Conservation (phyloP, 64 coral and sea anemone species). For the Actinia tenebrosa region DNA sequence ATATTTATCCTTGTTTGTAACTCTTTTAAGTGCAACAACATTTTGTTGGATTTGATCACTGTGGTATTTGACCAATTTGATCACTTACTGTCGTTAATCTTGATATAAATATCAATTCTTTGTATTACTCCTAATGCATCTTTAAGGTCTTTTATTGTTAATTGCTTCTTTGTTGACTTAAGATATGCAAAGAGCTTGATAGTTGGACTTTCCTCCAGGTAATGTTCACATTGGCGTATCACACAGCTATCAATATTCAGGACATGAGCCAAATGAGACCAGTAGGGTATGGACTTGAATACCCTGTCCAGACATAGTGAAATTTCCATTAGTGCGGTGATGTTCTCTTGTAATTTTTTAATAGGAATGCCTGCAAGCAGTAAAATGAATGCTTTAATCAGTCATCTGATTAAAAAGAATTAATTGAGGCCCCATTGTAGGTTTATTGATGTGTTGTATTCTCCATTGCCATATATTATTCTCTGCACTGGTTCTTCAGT, state of each 20-base stretch:
- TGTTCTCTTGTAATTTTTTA: neutral
- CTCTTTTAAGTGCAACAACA: no score
- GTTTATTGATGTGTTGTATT: no score
- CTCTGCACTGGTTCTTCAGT: no score
- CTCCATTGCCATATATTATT: no score
- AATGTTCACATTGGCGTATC: neutral
- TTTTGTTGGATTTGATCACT: no score
- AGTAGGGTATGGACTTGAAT: neutral
- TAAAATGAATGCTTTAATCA: no score
- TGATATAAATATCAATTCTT: neutral
- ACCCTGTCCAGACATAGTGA: neutral
- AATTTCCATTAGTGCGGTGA: neutral
- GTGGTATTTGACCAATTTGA: no score
- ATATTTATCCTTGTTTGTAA: no score
- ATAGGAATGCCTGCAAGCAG: neutral
- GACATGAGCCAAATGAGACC: neutral
- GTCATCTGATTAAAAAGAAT: no score
- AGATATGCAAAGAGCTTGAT: neutral
- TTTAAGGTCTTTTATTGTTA: neutral
- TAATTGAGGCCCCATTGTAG: no score
- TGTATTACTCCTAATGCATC: neutral
- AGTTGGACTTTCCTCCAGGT: neutral
- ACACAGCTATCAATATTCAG: neutral
- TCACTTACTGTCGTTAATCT: neutral
- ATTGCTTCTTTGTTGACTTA: neutral